Evolutionary conservation across 2,888 invertebrate genomes (phyloP), one percentile per base, ranked within the genome.

Genomic region (Drosophila limbata): DNA sequence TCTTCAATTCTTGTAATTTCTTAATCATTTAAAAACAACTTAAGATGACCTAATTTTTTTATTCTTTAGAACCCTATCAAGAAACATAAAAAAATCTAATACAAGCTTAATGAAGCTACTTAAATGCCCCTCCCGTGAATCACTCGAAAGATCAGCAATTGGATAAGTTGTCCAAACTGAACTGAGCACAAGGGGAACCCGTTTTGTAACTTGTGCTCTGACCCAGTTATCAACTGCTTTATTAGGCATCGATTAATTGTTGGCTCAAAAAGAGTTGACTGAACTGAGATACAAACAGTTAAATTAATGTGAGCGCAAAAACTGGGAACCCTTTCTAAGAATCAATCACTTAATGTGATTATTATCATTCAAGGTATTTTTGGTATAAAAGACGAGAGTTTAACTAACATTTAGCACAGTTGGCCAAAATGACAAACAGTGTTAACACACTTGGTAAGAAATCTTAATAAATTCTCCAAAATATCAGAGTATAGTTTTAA

Each of bases 391-490:
- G 71, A 9, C 1, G 5, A 10, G 11, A 9, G 13, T 1, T 0
- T 6, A 11, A 35, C 25, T 9, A 33, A n/a, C 42, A 31, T 28
- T 17, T 6, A 40, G 52, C 44, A 64, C 70, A 88, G 78, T 88
- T 44, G 35, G 4, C 17, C 3, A 65, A 44, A 28, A 84, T 85
- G 88, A 51, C n/a, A 40, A 57, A 31, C 45, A 47, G 59, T 28
- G 69, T 51, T 31, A 78, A 80, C 76, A 44, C 72, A 57, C 25
- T 84, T 28, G 62, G 84, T 84, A 52, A 72, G 64, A 37, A 4
- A 0, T 19, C 31, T 28, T 28, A 11, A 28, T 1, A 47, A 15
- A 13, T 2, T 19, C 11, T 17, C 2, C 15, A 15, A 15, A 10
- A 9, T 8, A 19, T 4, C 4, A 4, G 3, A 17, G 17, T 3